These are phyloP conservation scores for Malacoctenus gilli DNA, from an alignment of 2,797 vertebrate genomes.

Conservation along the genomic window DNA sequence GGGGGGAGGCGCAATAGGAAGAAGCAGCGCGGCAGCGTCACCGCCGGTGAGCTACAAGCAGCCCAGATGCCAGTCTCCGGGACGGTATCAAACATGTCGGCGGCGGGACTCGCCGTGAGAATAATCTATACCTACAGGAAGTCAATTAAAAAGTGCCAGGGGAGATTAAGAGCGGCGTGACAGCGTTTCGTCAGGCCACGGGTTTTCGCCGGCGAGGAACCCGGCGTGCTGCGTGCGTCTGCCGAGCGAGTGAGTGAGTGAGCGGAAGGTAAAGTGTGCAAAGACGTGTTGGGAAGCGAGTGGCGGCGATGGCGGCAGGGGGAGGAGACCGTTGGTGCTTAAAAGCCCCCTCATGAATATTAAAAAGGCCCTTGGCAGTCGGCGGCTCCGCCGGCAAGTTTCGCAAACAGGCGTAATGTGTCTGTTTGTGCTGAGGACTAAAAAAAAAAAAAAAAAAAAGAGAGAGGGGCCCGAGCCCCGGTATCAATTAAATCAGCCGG, in stretches of 20 bases:
- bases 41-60: constrained; percentile 69
- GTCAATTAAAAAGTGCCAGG: constrained; percentile 95
- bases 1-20: too few species aligned
- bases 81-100: constrained; percentile 82
- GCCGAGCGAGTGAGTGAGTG: constrained; percentile 44
- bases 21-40: constrained; percentile 59
- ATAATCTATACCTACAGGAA: constrained; percentile 93
- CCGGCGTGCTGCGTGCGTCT: constrained; percentile 46
- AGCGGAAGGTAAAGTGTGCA: constrained; percentile 53
- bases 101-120: constrained; percentile 87
- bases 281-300: constrained; percentile 49
- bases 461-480: constrained; percentile 84
- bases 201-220: constrained; percentile 75
- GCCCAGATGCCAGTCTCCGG: constrained; percentile 78
- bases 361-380: constrained; percentile 90
- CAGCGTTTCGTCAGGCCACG: constrained; percentile 87
- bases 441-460: too few species aligned
- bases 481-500: constrained; percentile 93
- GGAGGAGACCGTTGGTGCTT: constrained; percentile 79
- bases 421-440: constrained; percentile 89
- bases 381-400: constrained; percentile 88
- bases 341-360: constrained; percentile 94
- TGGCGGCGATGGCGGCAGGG: constrained; percentile 23
- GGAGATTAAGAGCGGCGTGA: constrained; percentile 93
- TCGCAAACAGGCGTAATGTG: constrained; percentile 93